phyloP scores from a whole-genome alignment of 2,797 vertebrate genomes.

The Discoglossus pictus region DNA sequence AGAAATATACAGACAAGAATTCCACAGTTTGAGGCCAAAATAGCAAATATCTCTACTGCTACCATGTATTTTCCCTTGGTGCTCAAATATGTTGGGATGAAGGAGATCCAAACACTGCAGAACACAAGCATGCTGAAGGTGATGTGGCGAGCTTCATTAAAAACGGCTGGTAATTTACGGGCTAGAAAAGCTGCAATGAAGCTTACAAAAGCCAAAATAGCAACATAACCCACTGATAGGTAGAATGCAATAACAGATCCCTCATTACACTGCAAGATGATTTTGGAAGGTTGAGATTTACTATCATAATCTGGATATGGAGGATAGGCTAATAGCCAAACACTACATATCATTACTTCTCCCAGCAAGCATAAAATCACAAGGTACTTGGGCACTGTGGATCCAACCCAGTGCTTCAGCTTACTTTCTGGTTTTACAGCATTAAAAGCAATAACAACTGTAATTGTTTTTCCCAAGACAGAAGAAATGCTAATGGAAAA shows the following conservation, averaged over 20 bases:
- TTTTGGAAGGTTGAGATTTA: conserved; percentile 52
- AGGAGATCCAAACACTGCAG: conserved; percentile 36
- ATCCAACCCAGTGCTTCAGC: background rate
- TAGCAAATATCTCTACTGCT: conserved; percentile 72
- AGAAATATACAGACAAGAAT: conserved; percentile 61
- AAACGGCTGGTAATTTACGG: conserved; percentile 70
- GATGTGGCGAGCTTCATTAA: conserved; percentile 72
- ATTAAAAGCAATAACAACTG: conserved; percentile 28
- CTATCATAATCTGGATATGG: background rate
- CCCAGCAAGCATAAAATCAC: background rate
- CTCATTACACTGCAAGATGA: conserved; percentile 65
- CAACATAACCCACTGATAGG: conserved; percentile 70
- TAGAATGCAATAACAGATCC: conserved; percentile 69
- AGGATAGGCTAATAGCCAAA: background rate
- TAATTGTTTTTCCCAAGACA: conserved; percentile 21
- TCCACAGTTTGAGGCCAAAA: conserved; percentile 67
- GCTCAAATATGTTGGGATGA: conserved; percentile 72
- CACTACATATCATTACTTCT: background rate
- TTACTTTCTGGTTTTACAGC: conserved; percentile 1
- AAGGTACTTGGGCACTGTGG: background rate
- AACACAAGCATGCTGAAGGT: conserved; percentile 56
- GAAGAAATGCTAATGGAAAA: conserved; percentile 12
- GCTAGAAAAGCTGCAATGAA: conserved; percentile 68
- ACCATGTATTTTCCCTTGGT: conserved; percentile 70
- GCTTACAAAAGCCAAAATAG: conserved; percentile 66